Evolutionary conservation across 2,888 invertebrate species (phyloP).

Genomic region (Philereme vetulata): DNA sequence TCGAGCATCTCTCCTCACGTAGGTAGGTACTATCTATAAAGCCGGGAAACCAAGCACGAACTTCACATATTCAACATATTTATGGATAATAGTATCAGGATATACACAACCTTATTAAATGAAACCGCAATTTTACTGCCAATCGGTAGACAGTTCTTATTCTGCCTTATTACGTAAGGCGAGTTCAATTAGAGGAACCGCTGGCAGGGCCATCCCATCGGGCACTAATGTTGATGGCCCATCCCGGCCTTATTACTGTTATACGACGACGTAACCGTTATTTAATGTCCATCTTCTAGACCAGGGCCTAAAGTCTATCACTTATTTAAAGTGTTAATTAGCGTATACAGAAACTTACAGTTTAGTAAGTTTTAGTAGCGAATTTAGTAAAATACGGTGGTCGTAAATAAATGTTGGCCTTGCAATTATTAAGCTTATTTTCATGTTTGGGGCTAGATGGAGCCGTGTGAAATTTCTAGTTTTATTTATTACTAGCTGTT

Average conservation of each 20-base stretch:
- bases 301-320: conserved; percentile 6
- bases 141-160: conserved; percentile 47
- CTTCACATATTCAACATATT: conserved; percentile 51
- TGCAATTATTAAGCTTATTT: too few relatives aligned
- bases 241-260: conserved; percentile 20
- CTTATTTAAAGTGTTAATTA: conserved; percentile 4
- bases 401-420: too few relatives aligned
- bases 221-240: conserved; percentile 25
- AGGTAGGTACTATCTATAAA: conserved; percentile 49
- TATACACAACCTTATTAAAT: conserved; percentile 55
- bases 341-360: background rate
- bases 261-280: conserved; percentile 21
- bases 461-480: too few relatives aligned
- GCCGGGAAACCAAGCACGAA: conserved; percentile 51
- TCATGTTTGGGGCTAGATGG: too few relatives aligned
- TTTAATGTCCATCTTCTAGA: conserved; percentile 19
- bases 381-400: background rate
- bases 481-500: too few relatives aligned
- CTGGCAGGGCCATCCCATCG: conserved; percentile 16
- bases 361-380: too few relatives aligned
- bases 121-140: conserved; percentile 45
- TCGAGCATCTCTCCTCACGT: conserved; percentile 48
- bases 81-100: conserved; percentile 55
- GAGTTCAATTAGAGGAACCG: conserved; percentile 31
- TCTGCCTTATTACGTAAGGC: conserved; percentile 32